Base-by-base conservation (phyloP, 2,113 vertebrate genomes). In the Emydura subglobosa region DNA sequence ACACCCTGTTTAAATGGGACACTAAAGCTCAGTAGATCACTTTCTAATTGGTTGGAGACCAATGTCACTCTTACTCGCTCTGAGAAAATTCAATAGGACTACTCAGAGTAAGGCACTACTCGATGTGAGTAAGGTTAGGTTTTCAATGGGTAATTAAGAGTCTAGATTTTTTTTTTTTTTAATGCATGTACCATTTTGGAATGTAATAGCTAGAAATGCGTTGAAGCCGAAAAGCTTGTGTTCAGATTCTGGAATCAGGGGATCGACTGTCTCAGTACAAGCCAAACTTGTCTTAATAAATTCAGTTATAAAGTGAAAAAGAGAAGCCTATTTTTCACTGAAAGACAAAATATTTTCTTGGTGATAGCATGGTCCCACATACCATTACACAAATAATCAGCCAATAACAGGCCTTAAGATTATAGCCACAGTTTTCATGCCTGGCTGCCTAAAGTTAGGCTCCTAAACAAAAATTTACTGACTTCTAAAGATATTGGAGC, bases 201-300 rank as follows among this genome's bases (percentile, higher is more conserved):
- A 81, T 84, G 3, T 68, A 19, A 42, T 83, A 91, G 74, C 85
- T 86, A 44, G 85, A 79, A 82, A 82, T 49, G 88, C 79, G 86
- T 7, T 49, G 79, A 86, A 89, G 50, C 47, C 74, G n/a, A 54
- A 83, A 93, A 29, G 17, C 87, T 87, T 89, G 42, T 51, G 91
- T 92, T 95, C 57, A 88, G 53, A 92, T 47, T 92, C 24, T 3
- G 86, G 6, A 13, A 81, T 95, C 50, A 80, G 96, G 39, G n/a
- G 19, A 79, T 72, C 89, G 83, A 90, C 65, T 68, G 39, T 91
- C 89, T 95, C 83, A 90, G 21, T 68, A n/a, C 81, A 91, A 19
- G 7, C 24, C 27, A 85, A 65, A 7, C 47, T 87, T 22, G 9
- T 72, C 10, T 72, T 39, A 74, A 93, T 27, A 78, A 78, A 3